Conservation (phyloP, 1,140 invertebrate species). For the Brachionus asplanchnoidis region DNA sequence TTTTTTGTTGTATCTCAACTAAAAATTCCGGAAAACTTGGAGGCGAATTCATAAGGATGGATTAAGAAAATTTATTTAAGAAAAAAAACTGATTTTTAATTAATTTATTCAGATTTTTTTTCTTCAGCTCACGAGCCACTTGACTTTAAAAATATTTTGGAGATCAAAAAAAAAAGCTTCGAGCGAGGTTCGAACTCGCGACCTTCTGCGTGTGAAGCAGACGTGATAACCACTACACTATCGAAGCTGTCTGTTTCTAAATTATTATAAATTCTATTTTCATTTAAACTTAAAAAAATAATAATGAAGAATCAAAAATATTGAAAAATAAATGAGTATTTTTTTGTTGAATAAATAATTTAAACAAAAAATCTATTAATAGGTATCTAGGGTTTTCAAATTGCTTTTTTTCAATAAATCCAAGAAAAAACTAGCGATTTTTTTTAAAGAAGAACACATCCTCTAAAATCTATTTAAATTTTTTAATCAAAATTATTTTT, state of each 20-base stretch:
- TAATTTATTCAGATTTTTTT: background rate
- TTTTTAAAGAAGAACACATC: too few relatives aligned
- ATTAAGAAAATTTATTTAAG: background rate
- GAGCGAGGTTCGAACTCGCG: constrained; percentile 35
- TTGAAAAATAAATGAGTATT: background rate
- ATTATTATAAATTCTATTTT: background rate
- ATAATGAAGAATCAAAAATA: background rate
- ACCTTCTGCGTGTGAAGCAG: constrained; percentile 35
- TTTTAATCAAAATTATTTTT: too few relatives aligned
- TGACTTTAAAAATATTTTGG: background rate
- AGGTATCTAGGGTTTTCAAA: background rate
- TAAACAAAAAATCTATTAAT: background rate
- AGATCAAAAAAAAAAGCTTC: background rate
- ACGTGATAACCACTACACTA: constrained; percentile 36
- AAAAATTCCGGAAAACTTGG: background rate
- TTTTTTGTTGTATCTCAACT: background rate
- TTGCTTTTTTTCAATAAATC: background rate
- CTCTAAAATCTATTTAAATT: too few relatives aligned
- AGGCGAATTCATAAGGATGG: background rate
- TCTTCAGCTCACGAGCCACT: too few relatives aligned
- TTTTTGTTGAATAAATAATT: background rate
- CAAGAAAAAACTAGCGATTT: too few relatives aligned
- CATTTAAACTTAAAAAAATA: background rate
- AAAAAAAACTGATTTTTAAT: background rate
- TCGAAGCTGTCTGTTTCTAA: background rate